Conservation (phyloP, 2,888 invertebrate genomes). For the Opisthograptis luteolata region DNA sequence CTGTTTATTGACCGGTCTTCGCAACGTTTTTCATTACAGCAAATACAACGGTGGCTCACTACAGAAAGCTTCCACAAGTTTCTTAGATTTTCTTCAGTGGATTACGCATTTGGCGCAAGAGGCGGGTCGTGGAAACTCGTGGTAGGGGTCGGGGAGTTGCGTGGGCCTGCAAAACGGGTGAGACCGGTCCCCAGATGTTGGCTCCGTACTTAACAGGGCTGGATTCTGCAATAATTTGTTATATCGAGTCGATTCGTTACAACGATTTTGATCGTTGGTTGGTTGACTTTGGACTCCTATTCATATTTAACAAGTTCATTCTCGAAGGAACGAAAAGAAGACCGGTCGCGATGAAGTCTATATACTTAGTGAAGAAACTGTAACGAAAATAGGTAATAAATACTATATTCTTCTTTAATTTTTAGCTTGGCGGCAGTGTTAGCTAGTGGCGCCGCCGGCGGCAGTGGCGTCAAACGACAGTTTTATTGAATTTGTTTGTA, state of each 20-base stretch:
- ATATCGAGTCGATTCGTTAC: slow-evolving; percentile 19
- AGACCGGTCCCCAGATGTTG: slow-evolving; percentile 80
- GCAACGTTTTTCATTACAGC: slow-evolving; percentile 1
- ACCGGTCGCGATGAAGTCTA: not conserved
- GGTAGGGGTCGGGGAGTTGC: slow-evolving; percentile 61
- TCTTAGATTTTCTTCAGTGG: slow-evolving; percentile 28
- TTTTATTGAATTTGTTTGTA: no score
- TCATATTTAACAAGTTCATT: not conserved
- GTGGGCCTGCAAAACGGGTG: slow-evolving; percentile 78
- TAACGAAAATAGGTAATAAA: no score
- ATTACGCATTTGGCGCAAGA: slow-evolving; percentile 11
- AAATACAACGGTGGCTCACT: slow-evolving; percentile 37
- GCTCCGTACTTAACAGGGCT: slow-evolving; percentile 57
- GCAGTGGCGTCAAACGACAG: no score
- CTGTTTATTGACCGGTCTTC: slow-evolving; percentile 23
- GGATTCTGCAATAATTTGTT: slow-evolving; percentile 50
- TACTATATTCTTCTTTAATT: no score
- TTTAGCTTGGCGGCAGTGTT: no score
- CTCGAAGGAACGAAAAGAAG: not conserved
- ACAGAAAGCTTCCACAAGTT: not conserved
- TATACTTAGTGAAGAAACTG: not conserved
- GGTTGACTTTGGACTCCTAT: not conserved
- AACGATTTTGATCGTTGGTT: slow-evolving; percentile 16
- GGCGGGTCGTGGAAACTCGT: slow-evolving; percentile 43
- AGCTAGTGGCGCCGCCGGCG: no score